Conservation (phyloP, 1,140 invertebrate genomes). For the Drosophila aff. region DNA sequence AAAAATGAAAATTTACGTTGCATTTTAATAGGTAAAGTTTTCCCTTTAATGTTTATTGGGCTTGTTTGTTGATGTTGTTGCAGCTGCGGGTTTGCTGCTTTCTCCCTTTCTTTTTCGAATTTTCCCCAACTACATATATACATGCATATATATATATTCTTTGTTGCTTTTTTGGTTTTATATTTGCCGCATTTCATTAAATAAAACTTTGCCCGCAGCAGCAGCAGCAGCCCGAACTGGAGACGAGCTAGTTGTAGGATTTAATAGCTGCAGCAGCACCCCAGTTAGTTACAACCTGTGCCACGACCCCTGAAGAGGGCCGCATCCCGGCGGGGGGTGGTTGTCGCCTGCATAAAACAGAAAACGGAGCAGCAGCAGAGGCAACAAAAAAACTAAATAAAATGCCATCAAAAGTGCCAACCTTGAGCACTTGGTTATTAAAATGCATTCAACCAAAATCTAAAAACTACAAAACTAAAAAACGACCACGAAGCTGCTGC, state of each 20-base stretch:
- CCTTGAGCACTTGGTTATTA: constrained; percentile 82
- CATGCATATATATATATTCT: neutral
- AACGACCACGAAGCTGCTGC: constrained; percentile 50
- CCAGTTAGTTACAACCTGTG: constrained; percentile 78
- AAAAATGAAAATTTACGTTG: constrained; percentile 81
- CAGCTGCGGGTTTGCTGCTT: constrained; percentile 41
- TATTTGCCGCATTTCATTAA: constrained; percentile 82
- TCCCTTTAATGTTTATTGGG: constrained; percentile 80
- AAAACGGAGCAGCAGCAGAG: constrained; percentile 12
- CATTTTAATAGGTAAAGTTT: constrained; percentile 82
- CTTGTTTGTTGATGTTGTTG: constrained; percentile 67
- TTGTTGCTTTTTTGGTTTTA: constrained; percentile 48
- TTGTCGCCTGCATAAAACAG: constrained; percentile 62
- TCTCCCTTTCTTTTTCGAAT: constrained; percentile 32
- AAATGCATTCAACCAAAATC: constrained; percentile 83
- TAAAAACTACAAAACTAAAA: constrained; percentile 79
- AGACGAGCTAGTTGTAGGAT: constrained; percentile 60
- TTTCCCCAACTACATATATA: constrained; percentile 17
- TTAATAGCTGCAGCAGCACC: constrained; percentile 70
- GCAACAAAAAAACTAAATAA: constrained; percentile 40
- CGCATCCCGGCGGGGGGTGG: constrained; percentile 7
- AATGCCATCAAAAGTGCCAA: constrained; percentile 81
- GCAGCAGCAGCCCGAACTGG: constrained; percentile 32
- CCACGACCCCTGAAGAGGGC: constrained; percentile 36
- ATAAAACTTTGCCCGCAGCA: constrained; percentile 72